Evolutionary conservation across 2,888 invertebrate genomes (phyloP).

Genomic region (Zaprionus bogoriensis): DNA sequence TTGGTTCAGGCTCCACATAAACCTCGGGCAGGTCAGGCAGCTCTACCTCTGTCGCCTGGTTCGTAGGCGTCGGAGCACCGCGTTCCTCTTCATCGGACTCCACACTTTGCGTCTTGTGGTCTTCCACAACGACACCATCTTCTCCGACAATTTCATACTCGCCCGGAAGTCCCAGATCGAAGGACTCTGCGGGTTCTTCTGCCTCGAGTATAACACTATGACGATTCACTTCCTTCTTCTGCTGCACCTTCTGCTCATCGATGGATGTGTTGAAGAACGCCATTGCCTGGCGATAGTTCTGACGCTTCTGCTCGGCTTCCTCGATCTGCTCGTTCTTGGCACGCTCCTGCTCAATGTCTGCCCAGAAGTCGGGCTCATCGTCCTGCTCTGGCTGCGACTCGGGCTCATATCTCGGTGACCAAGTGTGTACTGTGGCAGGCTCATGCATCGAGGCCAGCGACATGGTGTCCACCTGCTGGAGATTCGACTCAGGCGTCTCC

Average conservation of each 20-base stretch:
- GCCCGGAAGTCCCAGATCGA: conserved; percentile 53
- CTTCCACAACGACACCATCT: conserved; percentile 37
- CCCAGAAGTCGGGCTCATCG: conserved; percentile 71
- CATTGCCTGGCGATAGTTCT: conserved; percentile 81
- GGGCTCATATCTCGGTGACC: conserved; percentile 28
- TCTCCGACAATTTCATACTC: conserved; percentile 53
- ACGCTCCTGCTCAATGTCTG: conserved; percentile 56
- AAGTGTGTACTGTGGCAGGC: conserved; percentile 56
- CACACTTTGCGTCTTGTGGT: conserved; percentile 4
- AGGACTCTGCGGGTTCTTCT: conserved; percentile 21
- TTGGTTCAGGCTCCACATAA: conserved; percentile 57
- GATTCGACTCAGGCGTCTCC: conserved; percentile 28
- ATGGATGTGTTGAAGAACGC: conserved; percentile 80
- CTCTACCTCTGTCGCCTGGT: conserved; percentile 41
- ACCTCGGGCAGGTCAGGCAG: conserved; percentile 43
- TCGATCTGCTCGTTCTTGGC: conserved; percentile 45
- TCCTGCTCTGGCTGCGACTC: conserved; percentile 4
- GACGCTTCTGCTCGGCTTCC: conserved; percentile 77
- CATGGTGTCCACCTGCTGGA: conserved; percentile 51
- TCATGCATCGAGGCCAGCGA: conserved; percentile 70
- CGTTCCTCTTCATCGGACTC: conserved; percentile 47
- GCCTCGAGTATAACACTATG: conserved; percentile 50
- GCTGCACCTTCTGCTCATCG: conserved; percentile 72
- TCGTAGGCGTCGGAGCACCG: conserved; percentile 68
- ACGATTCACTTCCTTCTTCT: conserved; percentile 36